Evolutionary conservation across 2,797 vertebrate species (phyloP).

Genomic region (Telmatherina bonti): DNA sequence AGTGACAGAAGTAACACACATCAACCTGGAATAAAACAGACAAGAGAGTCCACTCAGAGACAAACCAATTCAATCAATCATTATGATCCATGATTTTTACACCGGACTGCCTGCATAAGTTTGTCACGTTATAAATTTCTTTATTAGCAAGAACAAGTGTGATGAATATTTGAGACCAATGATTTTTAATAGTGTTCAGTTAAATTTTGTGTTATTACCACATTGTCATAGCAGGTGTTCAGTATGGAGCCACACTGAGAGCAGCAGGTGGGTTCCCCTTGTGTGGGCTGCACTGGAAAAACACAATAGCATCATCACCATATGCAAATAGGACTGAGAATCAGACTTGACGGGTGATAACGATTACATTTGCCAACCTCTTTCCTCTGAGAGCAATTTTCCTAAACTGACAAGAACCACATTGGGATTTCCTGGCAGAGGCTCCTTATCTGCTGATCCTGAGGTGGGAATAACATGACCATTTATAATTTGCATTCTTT

Average conservation of each 20-base stretch:
- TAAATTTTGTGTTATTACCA: constrained; percentile 51
- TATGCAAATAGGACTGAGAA: neutral
- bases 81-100: neutral
- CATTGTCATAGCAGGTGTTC: constrained; percentile 66
- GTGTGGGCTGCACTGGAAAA: constrained; percentile 60
- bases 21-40: constrained; percentile 55
- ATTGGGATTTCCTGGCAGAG: constrained; percentile 80
- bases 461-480: neutral
- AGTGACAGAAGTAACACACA: constrained; percentile 75
- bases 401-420: constrained; percentile 80
- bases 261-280: constrained; percentile 68
- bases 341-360: constrained; percentile 9
- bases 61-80: neutral
- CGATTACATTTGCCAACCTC: constrained; percentile 59
- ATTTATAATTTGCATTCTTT: neutral
- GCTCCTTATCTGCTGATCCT: constrained; percentile 47
- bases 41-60: constrained; percentile 1
- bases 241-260: constrained; percentile 71
- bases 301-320: constrained; percentile 22
- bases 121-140: constrained; percentile 3
- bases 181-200: neutral
- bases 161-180: constrained; percentile 23
- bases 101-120: neutral
- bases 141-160: constrained; percentile 2
- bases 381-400: constrained; percentile 73